phyloP scores from a whole-genome alignment of 2,888 invertebrate species.

The Sturmia bella region DNA sequence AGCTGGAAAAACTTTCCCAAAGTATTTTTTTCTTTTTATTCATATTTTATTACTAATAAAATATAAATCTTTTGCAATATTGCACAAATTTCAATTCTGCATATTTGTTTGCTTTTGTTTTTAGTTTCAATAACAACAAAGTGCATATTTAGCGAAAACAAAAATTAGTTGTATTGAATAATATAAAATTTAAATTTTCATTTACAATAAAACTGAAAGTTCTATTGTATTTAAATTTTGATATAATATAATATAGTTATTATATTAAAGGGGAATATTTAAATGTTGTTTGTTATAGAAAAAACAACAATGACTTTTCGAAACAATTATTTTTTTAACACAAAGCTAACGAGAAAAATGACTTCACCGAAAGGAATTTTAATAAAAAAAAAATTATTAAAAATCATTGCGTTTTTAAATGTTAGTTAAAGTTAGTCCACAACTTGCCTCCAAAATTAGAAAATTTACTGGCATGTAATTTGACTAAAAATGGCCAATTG shows the following conservation, averaged over 20 bases:
- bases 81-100: too few species aligned
- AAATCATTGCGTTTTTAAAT: too few species aligned
- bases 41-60: too few species aligned
- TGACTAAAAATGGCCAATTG: too few species aligned
- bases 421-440: too few species aligned
- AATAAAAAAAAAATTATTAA: conserved; percentile 7
- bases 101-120: neutral
- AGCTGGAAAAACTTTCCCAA: too few species aligned
- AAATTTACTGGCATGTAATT: too few species aligned
- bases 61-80: too few species aligned
- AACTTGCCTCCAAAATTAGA: too few species aligned
- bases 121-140: neutral
- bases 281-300: conserved; percentile 23
- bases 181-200: conserved; percentile 24
- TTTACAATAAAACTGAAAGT: conserved; percentile 64
- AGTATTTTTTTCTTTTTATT: too few species aligned
- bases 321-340: conserved; percentile 56
- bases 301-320: conserved; percentile 17
- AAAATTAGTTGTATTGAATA: conserved; percentile 18
- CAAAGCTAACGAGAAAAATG: conserved; percentile 21
- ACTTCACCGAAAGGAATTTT: conserved; percentile 28
- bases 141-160: conserved; percentile 12
- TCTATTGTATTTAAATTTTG: conserved; percentile 62
- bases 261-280: conserved; percentile 44
- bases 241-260: conserved; percentile 17